These are phyloP conservation scores for Corydoras sp. DNA, from an alignment of 2,113 vertebrate genomes.

Conservation along the genomic window DNA sequence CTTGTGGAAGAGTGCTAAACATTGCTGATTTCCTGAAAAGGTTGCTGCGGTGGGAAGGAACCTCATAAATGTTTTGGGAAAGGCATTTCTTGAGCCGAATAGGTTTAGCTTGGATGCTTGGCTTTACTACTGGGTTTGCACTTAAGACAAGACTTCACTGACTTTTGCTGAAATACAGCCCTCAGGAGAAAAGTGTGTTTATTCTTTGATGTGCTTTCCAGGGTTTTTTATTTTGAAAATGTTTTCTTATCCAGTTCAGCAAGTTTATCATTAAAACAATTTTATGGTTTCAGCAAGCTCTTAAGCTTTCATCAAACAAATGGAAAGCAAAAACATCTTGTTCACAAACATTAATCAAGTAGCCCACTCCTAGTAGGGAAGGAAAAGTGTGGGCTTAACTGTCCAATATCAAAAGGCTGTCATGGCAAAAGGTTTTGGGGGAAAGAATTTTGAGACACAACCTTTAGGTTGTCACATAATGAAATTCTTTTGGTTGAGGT, in stretches of 20 bases:
- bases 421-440: neutral
- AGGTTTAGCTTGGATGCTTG: constrained; percentile 17
- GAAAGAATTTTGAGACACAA: neutral
- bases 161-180: constrained; percentile 5
- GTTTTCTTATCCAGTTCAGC: neutral
- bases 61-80: too few species aligned
- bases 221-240: constrained; percentile 1
- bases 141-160: constrained; percentile 12
- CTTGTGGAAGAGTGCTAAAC: too few species aligned
- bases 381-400: neutral
- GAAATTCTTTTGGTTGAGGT: neutral
- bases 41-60: too few species aligned
- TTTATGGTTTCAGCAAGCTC: constrained; percentile 3
- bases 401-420: neutral
- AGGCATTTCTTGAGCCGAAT: neutral
- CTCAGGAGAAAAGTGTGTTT: constrained; percentile 7
- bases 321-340: constrained; percentile 12
- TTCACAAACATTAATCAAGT: constrained; percentile 15
- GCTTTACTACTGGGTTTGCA: constrained; percentile 3
- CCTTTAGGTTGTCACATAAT: neutral
- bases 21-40: too few species aligned
- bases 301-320: constrained; percentile 8
- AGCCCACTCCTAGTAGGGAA: neutral
- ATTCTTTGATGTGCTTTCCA: neutral
- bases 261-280: constrained; percentile 10